A percentile compares a stretch with the other conserved stretches of the same genome.
These are phyloP conservation scores for Drosophila antonietae DNA, from an alignment of 2,888 invertebrate species.

Conservation along the genomic window DNA sequence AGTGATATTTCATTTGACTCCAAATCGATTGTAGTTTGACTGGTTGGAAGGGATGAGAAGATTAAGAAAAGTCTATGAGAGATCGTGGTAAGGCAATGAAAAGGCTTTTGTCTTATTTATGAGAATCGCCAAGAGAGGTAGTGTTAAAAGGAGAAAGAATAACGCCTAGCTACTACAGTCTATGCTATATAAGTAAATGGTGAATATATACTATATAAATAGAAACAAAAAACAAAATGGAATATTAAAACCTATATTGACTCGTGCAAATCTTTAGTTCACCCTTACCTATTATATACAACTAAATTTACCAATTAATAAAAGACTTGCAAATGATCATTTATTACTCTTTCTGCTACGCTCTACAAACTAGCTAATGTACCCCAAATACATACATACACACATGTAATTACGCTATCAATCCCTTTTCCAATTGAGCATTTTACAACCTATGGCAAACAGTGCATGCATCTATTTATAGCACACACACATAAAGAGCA, in stretches of 20 bases:
- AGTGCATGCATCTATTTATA: conserved; percentile 43
- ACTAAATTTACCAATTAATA: neutral
- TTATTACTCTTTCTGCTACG: neutral
- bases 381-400: conserved; percentile 1
- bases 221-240: neutral
- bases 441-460: conserved; percentile 24
- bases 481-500: conserved; percentile 7
- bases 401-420: conserved; percentile 8
- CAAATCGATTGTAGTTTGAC: conserved; percentile 82
- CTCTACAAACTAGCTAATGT: conserved; percentile 3
- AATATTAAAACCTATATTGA: too few species aligned
- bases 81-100: neutral
- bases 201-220: neutral
- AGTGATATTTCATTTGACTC: conserved; percentile 83
- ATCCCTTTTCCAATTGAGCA: conserved; percentile 22
- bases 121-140: conserved; percentile 12
- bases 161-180: neutral
- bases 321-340: neutral
- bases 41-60: conserved; percentile 20
- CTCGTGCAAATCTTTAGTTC: neutral
- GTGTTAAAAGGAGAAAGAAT: neutral
- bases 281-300: neutral
- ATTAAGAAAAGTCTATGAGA: neutral
- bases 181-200: neutral
- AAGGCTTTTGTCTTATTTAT: neutral